Conservation (phyloP, 2,888 invertebrate genomes). For the Pedicia rivosa region DNA sequence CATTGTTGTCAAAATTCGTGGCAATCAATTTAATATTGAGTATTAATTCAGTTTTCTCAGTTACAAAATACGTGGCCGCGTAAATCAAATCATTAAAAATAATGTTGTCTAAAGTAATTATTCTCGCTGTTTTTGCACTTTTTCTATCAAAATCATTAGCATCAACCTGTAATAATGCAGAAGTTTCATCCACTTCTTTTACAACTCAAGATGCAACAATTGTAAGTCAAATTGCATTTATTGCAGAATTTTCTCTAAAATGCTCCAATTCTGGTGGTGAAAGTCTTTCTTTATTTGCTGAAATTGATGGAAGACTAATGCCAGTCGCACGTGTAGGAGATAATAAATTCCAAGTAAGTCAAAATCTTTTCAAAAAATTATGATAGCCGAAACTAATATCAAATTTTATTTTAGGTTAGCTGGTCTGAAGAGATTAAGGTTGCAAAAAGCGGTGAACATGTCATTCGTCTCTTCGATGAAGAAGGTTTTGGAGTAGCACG, state of each 20-base stretch:
- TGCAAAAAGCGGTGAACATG: slow-evolving; percentile 65
- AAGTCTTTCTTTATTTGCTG: slow-evolving; percentile 70
- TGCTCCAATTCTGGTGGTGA: slow-evolving; percentile 50
- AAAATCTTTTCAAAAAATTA: background rate
- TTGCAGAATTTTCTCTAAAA: slow-evolving; percentile 75
- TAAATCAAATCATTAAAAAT: background rate
- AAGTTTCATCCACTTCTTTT: slow-evolving; percentile 63
- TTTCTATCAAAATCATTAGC: slow-evolving; percentile 12
- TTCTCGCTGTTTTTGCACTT: background rate
- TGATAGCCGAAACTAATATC: slow-evolving; percentile 1
- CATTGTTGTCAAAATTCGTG: too few species aligned
- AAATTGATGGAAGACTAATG: slow-evolving; percentile 69
- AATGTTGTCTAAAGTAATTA: background rate
- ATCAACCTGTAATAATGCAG: slow-evolving; percentile 39
- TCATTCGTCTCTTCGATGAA: slow-evolving; percentile 74
- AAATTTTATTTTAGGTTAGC: slow-evolving; percentile 49
- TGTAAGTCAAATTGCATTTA: slow-evolving; percentile 76
- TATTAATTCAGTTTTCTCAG: too few species aligned
- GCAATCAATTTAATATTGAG: too few species aligned
- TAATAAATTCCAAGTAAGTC: slow-evolving; percentile 68
- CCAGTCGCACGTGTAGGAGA: slow-evolving; percentile 66
- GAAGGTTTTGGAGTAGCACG: slow-evolving; percentile 78
- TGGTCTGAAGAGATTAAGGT: slow-evolving; percentile 82
- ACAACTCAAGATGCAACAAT: slow-evolving; percentile 88
- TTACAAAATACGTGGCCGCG: background rate